A percentile compares a stretch with the other conserved stretches of the same genome.
Conservation (phyloP, 1,140 invertebrate genomes). For the Platyura marginata region DNA sequence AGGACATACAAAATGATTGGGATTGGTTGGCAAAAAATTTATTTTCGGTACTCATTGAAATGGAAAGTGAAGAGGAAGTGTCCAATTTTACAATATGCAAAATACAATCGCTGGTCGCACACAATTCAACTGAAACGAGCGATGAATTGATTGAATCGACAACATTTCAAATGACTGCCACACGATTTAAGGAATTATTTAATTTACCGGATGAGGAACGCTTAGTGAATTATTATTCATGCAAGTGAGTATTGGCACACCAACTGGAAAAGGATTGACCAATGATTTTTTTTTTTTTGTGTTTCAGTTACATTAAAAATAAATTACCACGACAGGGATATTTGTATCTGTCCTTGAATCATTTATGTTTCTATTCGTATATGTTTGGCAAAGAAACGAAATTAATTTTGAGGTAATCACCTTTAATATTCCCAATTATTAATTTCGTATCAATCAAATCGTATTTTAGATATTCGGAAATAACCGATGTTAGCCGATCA, state of each 20-base stretch:
- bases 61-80: slow-evolving; percentile 86
- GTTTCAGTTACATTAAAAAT: slow-evolving; percentile 77
- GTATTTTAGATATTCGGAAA: slow-evolving; percentile 10
- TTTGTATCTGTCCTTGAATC: slow-evolving; percentile 89
- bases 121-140: slow-evolving; percentile 12
- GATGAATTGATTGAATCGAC: slow-evolving; percentile 14
- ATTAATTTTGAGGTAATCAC: slow-evolving; percentile 65
- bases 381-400: slow-evolving; percentile 82
- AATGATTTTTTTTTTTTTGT: slow-evolving; percentile 4
- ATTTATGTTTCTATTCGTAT: slow-evolving; percentile 91
- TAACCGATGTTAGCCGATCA: slow-evolving; percentile 15
- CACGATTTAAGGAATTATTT: slow-evolving; percentile 78
- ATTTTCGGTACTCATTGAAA: slow-evolving; percentile 65
- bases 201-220: slow-evolving; percentile 85
- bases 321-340: slow-evolving; percentile 85
- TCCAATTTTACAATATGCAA: slow-evolving; percentile 93
- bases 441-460: background rate
- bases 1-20: slow-evolving; percentile 86
- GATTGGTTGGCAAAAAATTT: slow-evolving; percentile 83
- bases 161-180: slow-evolving; percentile 18
- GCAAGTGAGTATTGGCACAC: slow-evolving; percentile 45
- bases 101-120: slow-evolving; percentile 50
- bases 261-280: too few relatives aligned
- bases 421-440: background rate
- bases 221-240: slow-evolving; percentile 85